phyloP scores from a whole-genome alignment of 2,888 invertebrate genomes.

The Agrochola lota region DNA sequence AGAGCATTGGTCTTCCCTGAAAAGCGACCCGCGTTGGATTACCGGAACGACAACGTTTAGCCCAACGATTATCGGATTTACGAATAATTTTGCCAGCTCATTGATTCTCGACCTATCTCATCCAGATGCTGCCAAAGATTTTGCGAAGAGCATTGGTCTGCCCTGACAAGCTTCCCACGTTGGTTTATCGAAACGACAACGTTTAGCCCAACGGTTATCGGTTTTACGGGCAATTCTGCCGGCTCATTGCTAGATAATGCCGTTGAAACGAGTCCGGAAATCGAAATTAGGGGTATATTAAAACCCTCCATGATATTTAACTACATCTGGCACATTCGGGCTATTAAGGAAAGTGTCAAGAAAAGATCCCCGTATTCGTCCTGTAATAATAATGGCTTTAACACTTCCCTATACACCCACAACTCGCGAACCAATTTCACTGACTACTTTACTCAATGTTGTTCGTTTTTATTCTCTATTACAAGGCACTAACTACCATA shows the following conservation, averaged over 20 bases:
- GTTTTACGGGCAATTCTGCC: not conserved
- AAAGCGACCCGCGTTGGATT: not conserved
- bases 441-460: not conserved
- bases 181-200: not conserved
- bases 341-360: not conserved
- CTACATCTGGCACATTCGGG: not conserved
- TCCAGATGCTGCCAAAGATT: not conserved
- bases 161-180: not conserved
- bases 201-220: not conserved
- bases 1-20: not conserved
- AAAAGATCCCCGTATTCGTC: not conserved
- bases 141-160: not conserved
- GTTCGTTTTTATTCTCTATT: not conserved
- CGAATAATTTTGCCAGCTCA: not conserved
- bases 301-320: not conserved
- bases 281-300: not conserved
- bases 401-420: not conserved
- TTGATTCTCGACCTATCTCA: not conserved
- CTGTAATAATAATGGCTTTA: not conserved
- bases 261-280: not conserved
- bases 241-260: not conserved
- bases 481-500: not conserved
- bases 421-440: not conserved
- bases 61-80: constrained; percentile 1
- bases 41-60: not conserved